phyloP scores from a whole-genome alignment of 2,113 vertebrate genomes.

The Blennius ocellaris region DNA sequence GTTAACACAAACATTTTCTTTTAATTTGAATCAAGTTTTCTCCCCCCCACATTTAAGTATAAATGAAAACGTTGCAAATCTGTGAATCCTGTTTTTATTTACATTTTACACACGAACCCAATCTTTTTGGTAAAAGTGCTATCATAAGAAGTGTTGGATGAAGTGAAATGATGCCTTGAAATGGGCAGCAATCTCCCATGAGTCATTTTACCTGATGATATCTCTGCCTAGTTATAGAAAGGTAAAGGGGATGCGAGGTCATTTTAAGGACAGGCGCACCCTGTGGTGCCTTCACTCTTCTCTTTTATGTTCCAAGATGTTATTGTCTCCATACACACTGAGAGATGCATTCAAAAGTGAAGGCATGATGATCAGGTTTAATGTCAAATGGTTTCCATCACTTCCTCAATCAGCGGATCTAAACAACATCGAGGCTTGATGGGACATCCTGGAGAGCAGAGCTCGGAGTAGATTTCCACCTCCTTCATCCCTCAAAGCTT shows the following conservation, averaged over 20 bases:
- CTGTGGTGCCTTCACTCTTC: slow-evolving; percentile 43
- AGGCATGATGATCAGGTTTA: slow-evolving; percentile 62
- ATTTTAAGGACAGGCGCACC: slow-evolving; percentile 56
- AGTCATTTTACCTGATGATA: slow-evolving; percentile 56
- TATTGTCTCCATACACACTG: slow-evolving; percentile 48
- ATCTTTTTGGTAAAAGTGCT: background rate
- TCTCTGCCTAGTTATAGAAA: slow-evolving; percentile 57
- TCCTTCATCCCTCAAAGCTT: slow-evolving; percentile 73
- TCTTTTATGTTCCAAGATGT: slow-evolving; percentile 45
- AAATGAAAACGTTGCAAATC: no score
- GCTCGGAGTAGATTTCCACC: slow-evolving; percentile 61
- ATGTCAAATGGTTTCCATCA: slow-evolving; percentile 67
- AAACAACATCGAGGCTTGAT: slow-evolving; percentile 62
- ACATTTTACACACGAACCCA: no score
- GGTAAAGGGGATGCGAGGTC: slow-evolving; percentile 58
- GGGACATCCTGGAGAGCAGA: slow-evolving; percentile 64
- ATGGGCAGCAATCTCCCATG: slow-evolving; percentile 54
- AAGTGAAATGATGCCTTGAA: slow-evolving; percentile 55
- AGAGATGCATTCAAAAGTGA: slow-evolving; percentile 53
- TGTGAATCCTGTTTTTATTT: no score
- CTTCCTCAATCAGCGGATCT: slow-evolving; percentile 65
- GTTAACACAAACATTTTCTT: no score
- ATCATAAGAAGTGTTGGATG: slow-evolving; percentile 36
- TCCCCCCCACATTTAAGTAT: no score
- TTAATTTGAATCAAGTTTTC: no score